phyloP scores from a whole-genome alignment of 2,113 vertebrate genomes.

The Syngnathus typhle region DNA sequence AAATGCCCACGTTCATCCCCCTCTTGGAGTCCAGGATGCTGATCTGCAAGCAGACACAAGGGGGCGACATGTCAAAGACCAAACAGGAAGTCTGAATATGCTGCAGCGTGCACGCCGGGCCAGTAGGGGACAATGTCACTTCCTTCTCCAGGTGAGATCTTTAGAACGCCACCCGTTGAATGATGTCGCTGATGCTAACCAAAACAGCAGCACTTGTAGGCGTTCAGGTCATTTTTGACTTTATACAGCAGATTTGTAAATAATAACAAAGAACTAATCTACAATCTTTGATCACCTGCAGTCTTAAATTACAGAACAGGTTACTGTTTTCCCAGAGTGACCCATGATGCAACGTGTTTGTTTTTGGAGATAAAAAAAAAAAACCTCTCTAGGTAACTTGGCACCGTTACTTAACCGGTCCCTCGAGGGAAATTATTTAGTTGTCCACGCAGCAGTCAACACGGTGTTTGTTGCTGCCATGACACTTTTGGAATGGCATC shows the following conservation, averaged over 20 bases:
- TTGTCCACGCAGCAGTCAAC: background rate
- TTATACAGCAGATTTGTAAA: background rate
- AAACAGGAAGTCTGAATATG: background rate
- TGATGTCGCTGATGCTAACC: too few species aligned
- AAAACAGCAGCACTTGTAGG: too few species aligned
- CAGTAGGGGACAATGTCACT: too few species aligned
- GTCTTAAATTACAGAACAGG: background rate
- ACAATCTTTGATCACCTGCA: background rate
- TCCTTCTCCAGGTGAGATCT: too few species aligned
- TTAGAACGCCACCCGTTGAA: too few species aligned
- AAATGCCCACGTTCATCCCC: constrained; percentile 96
- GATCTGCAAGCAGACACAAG: constrained; percentile 64
- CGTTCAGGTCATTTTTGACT: background rate
- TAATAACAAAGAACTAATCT: background rate
- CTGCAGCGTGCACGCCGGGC: background rate
- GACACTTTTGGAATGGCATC: background rate
- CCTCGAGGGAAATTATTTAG: background rate
- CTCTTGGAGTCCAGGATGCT: constrained; percentile 92
- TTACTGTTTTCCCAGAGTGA: background rate
- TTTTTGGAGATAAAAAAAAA: background rate
- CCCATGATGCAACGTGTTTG: background rate
- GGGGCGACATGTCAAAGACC: background rate
- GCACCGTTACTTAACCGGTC: background rate
- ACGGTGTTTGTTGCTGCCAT: background rate
- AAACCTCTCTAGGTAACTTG: background rate